These are phyloP conservation scores for Pogonophryne albipinna DNA, from an alignment of 2,797 vertebrate species.

Conservation along the genomic window DNA sequence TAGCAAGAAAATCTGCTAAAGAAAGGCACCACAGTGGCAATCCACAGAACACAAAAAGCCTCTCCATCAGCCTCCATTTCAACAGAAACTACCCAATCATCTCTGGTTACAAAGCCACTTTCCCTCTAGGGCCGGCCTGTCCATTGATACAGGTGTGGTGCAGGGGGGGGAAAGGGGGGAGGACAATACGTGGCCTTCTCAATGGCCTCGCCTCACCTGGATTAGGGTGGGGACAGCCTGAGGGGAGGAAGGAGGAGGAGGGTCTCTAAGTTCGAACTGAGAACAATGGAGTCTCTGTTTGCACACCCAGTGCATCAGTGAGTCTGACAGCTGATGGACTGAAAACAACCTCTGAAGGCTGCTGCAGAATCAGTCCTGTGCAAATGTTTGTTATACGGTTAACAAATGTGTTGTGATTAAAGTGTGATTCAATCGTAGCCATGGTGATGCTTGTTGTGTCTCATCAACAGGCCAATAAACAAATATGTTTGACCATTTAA, in stretches of 20 bases:
- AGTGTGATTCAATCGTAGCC: neutral
- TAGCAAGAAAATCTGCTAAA: conserved; percentile 22
- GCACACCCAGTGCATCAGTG: conserved; percentile 55
- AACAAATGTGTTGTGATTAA: neutral
- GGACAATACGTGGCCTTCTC: conserved; percentile 74
- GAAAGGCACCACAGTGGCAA: conserved; percentile 28
- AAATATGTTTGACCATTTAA: no score
- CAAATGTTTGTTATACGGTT: neutral
- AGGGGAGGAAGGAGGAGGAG: conserved; percentile 37
- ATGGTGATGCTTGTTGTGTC: neutral
- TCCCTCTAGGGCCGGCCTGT: conserved; percentile 67
- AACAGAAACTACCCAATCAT: conserved; percentile 69
- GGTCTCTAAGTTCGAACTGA: conserved; percentile 47
- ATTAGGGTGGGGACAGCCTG: conserved; percentile 45
- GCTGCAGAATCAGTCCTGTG: conserved; percentile 6
- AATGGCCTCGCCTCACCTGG: conserved; percentile 67
- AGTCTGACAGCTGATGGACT: conserved; percentile 54
- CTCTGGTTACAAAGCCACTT: conserved; percentile 70
- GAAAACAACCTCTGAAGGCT: conserved; percentile 46
- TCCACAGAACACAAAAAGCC: conserved; percentile 40
- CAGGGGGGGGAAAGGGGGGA: conserved; percentile 7
- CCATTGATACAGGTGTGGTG: conserved; percentile 77
- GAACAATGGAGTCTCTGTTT: conserved; percentile 79
- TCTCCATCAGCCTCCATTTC: conserved; percentile 63
- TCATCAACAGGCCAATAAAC: neutral